Percentiles rank a stretch among this genome's conserved stretches.
These are phyloP conservation scores for Pachycephus smyrnensis DNA, from an alignment of 2,888 invertebrate species.

Conservation along the genomic window DNA sequence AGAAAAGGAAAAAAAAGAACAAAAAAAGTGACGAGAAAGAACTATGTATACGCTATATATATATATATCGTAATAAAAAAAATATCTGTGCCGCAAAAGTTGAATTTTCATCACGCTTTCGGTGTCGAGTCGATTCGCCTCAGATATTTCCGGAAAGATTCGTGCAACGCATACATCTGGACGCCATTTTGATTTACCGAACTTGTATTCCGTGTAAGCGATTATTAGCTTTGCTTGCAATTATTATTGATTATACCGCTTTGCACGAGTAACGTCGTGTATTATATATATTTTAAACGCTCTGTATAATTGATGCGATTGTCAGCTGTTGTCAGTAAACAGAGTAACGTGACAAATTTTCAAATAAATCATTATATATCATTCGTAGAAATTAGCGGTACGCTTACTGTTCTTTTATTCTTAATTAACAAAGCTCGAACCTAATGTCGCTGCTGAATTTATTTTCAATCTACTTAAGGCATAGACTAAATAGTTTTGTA, in stretches of 20 bases:
- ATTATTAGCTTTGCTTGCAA: background rate
- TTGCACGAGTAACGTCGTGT: background rate
- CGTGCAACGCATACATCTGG: background rate
- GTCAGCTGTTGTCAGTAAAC: background rate
- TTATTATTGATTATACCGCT: background rate
- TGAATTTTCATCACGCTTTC: background rate
- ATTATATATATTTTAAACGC: background rate
- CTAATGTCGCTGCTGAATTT: background rate
- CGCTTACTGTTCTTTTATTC: background rate
- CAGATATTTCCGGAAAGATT: background rate
- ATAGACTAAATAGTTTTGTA: background rate
- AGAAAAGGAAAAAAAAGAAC: background rate
- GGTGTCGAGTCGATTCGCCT: background rate
- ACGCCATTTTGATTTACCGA: background rate
- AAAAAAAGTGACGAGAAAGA: background rate
- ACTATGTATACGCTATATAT: conserved; percentile 3
- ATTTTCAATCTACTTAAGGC: background rate
- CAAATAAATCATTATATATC: background rate
- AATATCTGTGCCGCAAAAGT: conserved; percentile 1
- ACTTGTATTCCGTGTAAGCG: background rate
- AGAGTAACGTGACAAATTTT: background rate
- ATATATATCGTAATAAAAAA: conserved; percentile 9
- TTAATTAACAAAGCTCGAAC: background rate
- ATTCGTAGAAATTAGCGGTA: background rate
- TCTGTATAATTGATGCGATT: background rate